phyloP scores from a whole-genome alignment of 2,888 invertebrate genomes.

The Cetonia aurata region DNA sequence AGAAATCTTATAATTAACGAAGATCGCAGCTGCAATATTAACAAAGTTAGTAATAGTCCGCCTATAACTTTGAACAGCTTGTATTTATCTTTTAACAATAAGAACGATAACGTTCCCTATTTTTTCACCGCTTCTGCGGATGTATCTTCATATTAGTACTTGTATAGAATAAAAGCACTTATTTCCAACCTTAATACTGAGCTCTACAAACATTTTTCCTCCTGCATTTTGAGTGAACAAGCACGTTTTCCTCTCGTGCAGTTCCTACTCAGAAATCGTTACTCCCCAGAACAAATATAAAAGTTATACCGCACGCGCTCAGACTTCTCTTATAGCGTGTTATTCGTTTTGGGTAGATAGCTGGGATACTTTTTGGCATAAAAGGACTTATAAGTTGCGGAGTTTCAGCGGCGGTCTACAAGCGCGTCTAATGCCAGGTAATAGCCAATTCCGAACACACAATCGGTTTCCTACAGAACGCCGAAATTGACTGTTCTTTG shows the following conservation, averaged over 20 bases:
- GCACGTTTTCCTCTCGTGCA: not conserved
- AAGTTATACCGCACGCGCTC: conserved; percentile 9
- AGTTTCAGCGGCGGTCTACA: conserved; percentile 19
- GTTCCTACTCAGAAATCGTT: conserved; percentile 12
- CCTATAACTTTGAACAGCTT: too few species aligned
- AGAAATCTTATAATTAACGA: too few species aligned
- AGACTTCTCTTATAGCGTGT: not conserved
- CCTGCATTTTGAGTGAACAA: too few species aligned
- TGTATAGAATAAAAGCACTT: too few species aligned
- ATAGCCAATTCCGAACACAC: conserved; percentile 50
- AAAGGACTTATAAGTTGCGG: conserved; percentile 38
- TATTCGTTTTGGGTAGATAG: conserved; percentile 6
- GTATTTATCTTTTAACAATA: too few species aligned
- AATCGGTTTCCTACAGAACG: conserved; percentile 48
- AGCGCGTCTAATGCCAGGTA: conserved; percentile 44
- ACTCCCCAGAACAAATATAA: conserved; percentile 21
- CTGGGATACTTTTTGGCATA: conserved; percentile 35
- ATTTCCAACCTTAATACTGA: too few species aligned
- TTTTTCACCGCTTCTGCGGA: too few species aligned
- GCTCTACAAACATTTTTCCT: too few species aligned
- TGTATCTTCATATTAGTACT: too few species aligned
- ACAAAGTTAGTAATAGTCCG: too few species aligned
- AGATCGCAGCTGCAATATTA: too few species aligned
- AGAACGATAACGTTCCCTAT: too few species aligned
- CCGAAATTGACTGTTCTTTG: conserved; percentile 49